A percentile compares a stretch with the other conserved stretches of the same genome.
Conservation (phyloP, 1,140 invertebrate species). For the Magallana angulata region DNA sequence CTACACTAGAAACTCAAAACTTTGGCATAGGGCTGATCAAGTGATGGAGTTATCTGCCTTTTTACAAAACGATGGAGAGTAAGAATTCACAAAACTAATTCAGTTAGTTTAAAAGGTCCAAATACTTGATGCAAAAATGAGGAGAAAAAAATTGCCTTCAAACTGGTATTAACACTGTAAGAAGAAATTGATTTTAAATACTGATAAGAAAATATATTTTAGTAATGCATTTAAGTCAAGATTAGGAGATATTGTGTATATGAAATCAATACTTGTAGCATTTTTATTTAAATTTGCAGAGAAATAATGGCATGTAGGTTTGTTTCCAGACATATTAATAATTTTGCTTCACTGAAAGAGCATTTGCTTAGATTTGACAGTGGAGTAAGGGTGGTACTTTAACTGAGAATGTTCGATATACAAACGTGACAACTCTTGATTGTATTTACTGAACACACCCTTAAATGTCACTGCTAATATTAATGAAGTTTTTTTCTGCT, state of each 20-base stretch:
- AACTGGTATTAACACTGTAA: not conserved
- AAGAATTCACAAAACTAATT: too few relatives aligned
- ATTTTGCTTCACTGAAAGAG: not conserved
- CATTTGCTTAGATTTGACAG: not conserved
- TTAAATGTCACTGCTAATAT: conserved; percentile 19
- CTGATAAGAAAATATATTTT: conserved; percentile 25
- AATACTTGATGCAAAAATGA: too few relatives aligned
- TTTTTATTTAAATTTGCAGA: conserved; percentile 13
- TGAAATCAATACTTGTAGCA: conserved; percentile 20
- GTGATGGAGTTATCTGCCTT: conserved; percentile 16
- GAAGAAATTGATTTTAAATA: conserved; percentile 28
- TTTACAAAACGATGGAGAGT: not conserved
- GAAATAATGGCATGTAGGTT: conserved; percentile 31
- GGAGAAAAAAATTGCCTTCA: not conserved
- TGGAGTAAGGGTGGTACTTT: not conserved
- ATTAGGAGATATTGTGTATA: conserved; percentile 28
- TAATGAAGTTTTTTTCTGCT: not conserved
- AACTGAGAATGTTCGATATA: not conserved
- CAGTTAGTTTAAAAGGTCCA: too few relatives aligned
- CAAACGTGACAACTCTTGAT: conserved; percentile 14
- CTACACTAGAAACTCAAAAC: not conserved
- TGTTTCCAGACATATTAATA: conserved; percentile 27
- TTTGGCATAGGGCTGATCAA: not conserved
- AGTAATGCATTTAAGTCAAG: conserved; percentile 28
- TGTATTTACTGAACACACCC: conserved; percentile 14